phyloP scores from a whole-genome alignment of 1,140 invertebrate species.

The Bathynomus jamesi region DNA sequence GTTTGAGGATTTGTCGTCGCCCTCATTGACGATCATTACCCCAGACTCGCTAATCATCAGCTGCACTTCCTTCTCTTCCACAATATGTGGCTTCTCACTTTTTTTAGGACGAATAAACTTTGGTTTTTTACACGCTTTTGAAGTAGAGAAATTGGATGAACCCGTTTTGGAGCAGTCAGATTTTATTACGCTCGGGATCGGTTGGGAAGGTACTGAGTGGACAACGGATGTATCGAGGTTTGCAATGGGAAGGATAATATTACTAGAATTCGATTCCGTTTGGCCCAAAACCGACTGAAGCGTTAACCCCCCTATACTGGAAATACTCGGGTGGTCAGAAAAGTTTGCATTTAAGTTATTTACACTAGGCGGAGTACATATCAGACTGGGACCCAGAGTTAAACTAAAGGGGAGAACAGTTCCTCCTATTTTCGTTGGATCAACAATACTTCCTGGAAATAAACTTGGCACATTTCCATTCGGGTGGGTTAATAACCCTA shows the following conservation, averaged over 20 bases:
- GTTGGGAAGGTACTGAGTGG: background rate
- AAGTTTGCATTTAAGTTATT: background rate
- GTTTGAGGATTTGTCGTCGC: constrained; percentile 2
- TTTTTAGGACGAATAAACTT: background rate
- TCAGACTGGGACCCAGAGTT: background rate
- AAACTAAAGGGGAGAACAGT: background rate
- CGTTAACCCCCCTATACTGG: background rate
- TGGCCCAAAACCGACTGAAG: background rate
- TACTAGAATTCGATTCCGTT: background rate
- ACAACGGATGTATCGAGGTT: background rate
- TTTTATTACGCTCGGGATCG: background rate
- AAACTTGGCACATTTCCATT: constrained; percentile 1
- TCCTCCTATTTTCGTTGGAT: background rate
- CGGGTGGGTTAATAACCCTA: background rate
- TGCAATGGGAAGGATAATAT: background rate
- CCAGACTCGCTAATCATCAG: constrained; percentile 15
- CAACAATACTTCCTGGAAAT: background rate
- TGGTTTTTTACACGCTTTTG: background rate
- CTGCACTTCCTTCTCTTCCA: constrained; percentile 15
- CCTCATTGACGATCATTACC: constrained; percentile 12
- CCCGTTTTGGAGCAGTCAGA: background rate
- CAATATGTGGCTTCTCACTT: background rate
- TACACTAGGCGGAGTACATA: background rate
- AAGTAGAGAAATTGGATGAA: background rate
- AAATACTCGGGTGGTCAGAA: background rate